These are phyloP conservation scores for Grallaria varia DNA, from an alignment of 2,113 vertebrate genomes.

Conservation along the genomic window DNA sequence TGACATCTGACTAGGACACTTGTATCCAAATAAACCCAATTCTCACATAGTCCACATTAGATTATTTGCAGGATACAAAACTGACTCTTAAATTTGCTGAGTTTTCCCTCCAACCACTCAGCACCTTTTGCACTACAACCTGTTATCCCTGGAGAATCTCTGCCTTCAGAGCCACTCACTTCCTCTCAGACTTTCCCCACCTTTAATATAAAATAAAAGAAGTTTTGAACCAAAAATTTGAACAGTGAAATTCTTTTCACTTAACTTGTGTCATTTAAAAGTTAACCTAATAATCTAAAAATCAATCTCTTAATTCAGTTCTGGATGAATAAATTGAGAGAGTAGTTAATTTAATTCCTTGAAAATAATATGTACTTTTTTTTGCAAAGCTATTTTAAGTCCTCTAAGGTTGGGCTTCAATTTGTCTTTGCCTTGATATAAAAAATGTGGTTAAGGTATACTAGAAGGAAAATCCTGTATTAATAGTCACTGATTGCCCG, in stretches of 20 bases:
- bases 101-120: background rate
- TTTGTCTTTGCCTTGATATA: background rate
- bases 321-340: background rate
- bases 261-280: background rate
- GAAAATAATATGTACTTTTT: background rate
- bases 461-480: background rate
- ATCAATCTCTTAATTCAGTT: background rate
- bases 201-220: background rate
- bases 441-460: background rate
- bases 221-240: background rate
- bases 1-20: background rate
- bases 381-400: background rate
- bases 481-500: background rate
- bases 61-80: background rate
- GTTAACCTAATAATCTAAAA: background rate
- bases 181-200: fast-evolving
- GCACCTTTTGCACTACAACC: background rate
- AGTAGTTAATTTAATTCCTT: background rate
- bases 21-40: background rate
- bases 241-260: background rate
- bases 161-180: background rate
- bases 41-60: background rate
- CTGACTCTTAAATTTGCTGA: background rate
- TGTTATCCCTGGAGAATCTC: background rate
- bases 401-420: background rate